Base-by-base conservation (phyloP, 2,888 invertebrate genomes). In the Caenorhabditis becei region DNA sequence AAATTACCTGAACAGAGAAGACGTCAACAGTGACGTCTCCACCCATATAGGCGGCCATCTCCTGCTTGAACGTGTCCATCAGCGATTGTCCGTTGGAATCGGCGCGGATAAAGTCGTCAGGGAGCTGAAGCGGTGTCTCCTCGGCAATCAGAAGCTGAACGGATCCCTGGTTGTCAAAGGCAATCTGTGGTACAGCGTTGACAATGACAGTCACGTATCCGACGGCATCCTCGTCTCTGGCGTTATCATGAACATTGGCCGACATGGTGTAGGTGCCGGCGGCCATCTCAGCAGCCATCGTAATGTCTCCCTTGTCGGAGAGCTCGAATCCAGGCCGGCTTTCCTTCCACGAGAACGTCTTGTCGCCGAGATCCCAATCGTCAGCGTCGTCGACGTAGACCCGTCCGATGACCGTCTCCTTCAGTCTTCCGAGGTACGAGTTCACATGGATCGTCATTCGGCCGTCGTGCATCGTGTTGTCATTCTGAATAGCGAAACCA, bases 331-430 rank as follows among this genome's bases (percentile, higher is more conserved):
- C 84, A 3, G 82, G 72, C n/a, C 71, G 75, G 2, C 70, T 63
- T 56, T 94, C 94, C 91, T 96, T 96, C 96, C 96, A 97, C n/a
- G 80, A 78, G 88, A 88, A 99, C 90, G 95, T 96, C 92, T 99
- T 99, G 92, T 98, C 97, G 0, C 95, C 96, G 83, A 97, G 93
- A 93, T 99, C 99, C 98, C 98, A 99, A 92, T 99, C 99, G 92
- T 99, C 99, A 84, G 96, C 93, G 92, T 99, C 99, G 91, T 96
- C 96, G 0, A 98, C 97, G 92, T 97, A 97, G 8, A 98, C 98
- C 82, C 96, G 94, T 41, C 97, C 97, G 83, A 98, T 95, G 92
- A 95, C 95, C 0, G 96, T 95, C 88, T 95, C 96, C 28, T 95
- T 95, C 71, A 96, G 95, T 92, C 95, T 95, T 16, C 96, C 94